A percentile compares a stretch with the other conserved stretches of the same genome.
Conservation (phyloP, 2,797 vertebrate species). For the Neosilurus hyrtlii region DNA sequence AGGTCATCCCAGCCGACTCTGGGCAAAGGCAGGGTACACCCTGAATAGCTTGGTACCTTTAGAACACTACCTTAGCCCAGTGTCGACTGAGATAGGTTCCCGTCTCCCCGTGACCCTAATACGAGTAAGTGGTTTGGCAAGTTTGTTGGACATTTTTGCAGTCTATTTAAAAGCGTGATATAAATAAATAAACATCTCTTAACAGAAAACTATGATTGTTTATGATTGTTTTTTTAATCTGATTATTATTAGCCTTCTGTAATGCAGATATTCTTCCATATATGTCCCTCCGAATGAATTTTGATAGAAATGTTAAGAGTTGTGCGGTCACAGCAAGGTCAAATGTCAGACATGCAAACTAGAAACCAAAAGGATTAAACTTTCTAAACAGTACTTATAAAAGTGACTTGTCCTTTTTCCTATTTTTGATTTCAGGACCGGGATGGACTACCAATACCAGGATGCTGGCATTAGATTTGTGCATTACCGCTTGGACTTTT, state of each 20-base stretch:
- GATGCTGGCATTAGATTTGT: conserved; percentile 95
- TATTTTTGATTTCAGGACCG: conserved; percentile 77
- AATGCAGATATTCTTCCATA: not conserved
- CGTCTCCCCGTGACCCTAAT: no score
- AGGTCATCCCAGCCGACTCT: no score
- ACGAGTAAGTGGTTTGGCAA: no score
- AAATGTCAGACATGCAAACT: not conserved
- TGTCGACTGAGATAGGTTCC: no score
- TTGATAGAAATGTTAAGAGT: not conserved
- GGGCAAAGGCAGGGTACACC: no score
- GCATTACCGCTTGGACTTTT: not conserved
- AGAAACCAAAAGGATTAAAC: not conserved
- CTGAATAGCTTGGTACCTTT: no score
- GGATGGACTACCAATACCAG: conserved; percentile 90
- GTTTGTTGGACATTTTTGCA: no score
- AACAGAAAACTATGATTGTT: no score
- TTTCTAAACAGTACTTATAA: not conserved
- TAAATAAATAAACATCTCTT: no score
- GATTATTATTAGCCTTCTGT: not conserved
- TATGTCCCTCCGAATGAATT: not conserved
- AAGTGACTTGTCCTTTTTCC: conserved; percentile 27
- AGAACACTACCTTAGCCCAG: no score
- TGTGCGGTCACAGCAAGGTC: not conserved
- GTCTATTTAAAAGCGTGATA: no score
- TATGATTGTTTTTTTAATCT: not conserved